These are phyloP conservation scores for Neoarius graeffei DNA, from an alignment of 2,113 vertebrate genomes.

Conservation along the genomic window DNA sequence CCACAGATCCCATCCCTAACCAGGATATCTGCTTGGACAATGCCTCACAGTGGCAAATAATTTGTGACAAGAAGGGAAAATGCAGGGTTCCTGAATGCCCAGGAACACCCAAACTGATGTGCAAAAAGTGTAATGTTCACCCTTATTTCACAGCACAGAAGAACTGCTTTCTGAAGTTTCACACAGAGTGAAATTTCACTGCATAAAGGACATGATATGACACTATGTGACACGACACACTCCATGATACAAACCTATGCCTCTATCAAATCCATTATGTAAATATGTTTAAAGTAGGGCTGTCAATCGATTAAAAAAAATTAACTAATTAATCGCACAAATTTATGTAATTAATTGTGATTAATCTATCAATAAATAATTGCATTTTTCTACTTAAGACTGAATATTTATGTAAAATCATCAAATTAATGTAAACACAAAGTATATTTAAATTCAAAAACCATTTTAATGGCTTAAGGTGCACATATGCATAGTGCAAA, in stretches of 20 bases:
- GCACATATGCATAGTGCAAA: no score
- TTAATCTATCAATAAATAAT: no score
- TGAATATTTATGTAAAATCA: no score
- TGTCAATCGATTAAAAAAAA: no score
- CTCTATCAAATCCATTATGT: no score
- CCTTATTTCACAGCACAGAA: background rate
- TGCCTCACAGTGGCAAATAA: background rate
- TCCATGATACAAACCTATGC: background rate
- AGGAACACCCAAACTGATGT: background rate
- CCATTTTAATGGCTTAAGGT: no score
- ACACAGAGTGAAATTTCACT: background rate
- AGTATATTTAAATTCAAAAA: no score
- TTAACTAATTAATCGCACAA: no score
- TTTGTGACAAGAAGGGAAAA: background rate
- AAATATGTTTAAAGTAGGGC: background rate
- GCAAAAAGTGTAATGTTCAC: background rate
- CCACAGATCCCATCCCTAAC: constrained; percentile 16
- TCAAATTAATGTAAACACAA: no score
- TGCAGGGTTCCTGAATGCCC: background rate
- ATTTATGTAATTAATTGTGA: no score
- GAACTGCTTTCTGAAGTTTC: background rate
- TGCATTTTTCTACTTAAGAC: no score
- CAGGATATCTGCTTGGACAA: constrained; percentile 25
- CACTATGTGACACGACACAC: background rate
- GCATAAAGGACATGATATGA: background rate